Evolutionary conservation across 37 sponge, comb jelly and placozoan species (phyloP).

Genomic region (Theonella swinhoei): DNA sequence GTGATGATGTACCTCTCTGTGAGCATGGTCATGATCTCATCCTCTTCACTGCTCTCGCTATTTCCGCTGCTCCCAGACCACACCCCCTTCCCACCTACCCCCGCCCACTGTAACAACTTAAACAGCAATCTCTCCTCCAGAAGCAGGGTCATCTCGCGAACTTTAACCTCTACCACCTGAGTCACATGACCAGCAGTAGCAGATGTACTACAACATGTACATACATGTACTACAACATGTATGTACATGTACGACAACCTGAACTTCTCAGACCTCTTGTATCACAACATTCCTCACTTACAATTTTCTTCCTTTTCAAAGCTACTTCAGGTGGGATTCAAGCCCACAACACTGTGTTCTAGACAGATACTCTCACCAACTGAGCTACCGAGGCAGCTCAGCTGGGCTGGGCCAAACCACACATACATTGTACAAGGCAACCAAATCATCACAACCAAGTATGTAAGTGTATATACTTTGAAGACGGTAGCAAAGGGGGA

Average conservation of each 20-base stretch:
- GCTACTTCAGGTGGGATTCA: too few species aligned
- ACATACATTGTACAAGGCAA: too few species aligned
- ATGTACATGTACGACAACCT: too few species aligned
- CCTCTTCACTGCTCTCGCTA: too few species aligned
- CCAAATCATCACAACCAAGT: background rate
- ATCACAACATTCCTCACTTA: background rate
- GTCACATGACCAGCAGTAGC: background rate
- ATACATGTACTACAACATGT: too few species aligned
- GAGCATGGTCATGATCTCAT: slow-evolving; percentile 39
- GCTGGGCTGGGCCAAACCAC: background rate
- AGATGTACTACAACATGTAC: background rate
- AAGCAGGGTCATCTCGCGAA: slow-evolving; percentile 57
- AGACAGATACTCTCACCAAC: too few species aligned
- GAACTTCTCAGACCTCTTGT: background rate
- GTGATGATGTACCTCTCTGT: slow-evolving; percentile 12
- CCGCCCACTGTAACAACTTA: slow-evolving; percentile 77
- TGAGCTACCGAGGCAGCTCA: too few species aligned
- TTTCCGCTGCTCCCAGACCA: background rate
- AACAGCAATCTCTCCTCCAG: slow-evolving; percentile 84
- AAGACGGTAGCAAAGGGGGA: slow-evolving; percentile 62
- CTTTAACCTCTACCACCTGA: slow-evolving; percentile 46
- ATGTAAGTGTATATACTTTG: slow-evolving; percentile 30
- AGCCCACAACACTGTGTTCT: too few species aligned
- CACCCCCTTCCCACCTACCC: slow-evolving; percentile 27
- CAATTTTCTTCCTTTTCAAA: background rate